A percentile compares a stretch with the other conserved stretches of the same genome.
Evolutionary conservation across 2,797 vertebrate genomes (phyloP).

Genomic region (Gymnoscopelus braueri): DNA sequence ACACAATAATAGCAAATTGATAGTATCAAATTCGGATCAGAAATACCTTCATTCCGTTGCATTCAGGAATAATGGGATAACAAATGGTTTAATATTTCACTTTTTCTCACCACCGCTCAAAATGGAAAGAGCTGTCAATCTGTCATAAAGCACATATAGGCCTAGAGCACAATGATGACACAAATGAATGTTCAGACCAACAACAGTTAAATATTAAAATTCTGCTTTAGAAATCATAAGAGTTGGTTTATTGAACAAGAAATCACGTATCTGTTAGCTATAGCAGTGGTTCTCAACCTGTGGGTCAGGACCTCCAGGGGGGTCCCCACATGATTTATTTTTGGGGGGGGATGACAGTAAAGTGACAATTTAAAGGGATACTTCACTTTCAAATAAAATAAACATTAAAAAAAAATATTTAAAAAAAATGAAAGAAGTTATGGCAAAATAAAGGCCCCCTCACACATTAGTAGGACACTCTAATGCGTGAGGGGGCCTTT

Average conservation of each 20-base stretch:
- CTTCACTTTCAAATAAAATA: too few species aligned
- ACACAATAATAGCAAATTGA: slow-evolving; percentile 1
- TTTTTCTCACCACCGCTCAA: slow-evolving; percentile 32
- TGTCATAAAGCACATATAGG: slow-evolving; percentile 22
- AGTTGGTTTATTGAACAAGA: slow-evolving; percentile 52
- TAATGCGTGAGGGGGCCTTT: too few species aligned
- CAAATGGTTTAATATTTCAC: slow-evolving; percentile 40
- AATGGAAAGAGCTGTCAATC: slow-evolving; percentile 24
- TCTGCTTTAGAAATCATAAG: slow-evolving; percentile 60
- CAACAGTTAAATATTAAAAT: slow-evolving; percentile 51
- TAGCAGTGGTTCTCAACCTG: too few species aligned
- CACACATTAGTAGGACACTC: too few species aligned
- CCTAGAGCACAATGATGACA: slow-evolving; percentile 31
- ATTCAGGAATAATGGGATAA: slow-evolving; percentile 43
- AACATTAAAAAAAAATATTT: too few species aligned
- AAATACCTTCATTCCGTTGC: slow-evolving; percentile 51
- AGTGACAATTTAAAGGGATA: too few species aligned
- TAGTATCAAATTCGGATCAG: slow-evolving; percentile 23
- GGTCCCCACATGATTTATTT: too few species aligned
- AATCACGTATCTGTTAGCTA: slow-evolving; percentile 37
- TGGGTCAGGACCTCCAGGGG: too few species aligned
- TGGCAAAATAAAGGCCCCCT: too few species aligned
- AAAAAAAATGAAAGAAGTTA: too few species aligned
- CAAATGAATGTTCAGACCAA: slow-evolving; percentile 32
- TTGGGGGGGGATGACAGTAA: too few species aligned